Base-by-base conservation (phyloP, 2,888 invertebrate species). In the Clitarchus hookeri region DNA sequence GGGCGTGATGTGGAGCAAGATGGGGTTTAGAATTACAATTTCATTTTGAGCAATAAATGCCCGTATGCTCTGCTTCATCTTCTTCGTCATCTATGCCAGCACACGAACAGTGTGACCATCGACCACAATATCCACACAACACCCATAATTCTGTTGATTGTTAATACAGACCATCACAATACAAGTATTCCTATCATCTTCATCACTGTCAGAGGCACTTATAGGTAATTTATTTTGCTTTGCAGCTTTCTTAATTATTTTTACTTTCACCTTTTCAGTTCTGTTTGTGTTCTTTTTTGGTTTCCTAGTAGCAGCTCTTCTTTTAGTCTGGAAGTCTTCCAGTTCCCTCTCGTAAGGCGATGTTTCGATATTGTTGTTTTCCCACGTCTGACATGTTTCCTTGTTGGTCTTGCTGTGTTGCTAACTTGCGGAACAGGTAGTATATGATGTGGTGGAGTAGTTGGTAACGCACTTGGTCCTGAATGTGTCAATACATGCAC, bases 81-180 rank as follows among this genome's bases (percentile, higher is more conserved):
- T 85, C 77, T 25, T 85, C 65, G n/a, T 85, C 77, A 44, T 78
- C 85, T 16, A 85, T 77, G 78, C 78, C 27, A 85, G 77, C 85
- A 25, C 77, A 85, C 23, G 85, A 85, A 77, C 65, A 85, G 65
- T 53, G 53, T 27, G 85, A 85, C 25, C 78, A 78, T 25, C 26
- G 78, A 19, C 78, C 78, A 78, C n/a, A 6, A 78, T 3, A 78
- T 13, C 78, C 78, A 19, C 79, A n/a, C 79, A n/a, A 79, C 23
- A 79, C 79, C n/a, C 79, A 79, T 79, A 12, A 0, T 27, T 79
- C 79, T 79, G 79, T n/a, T 79, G 79, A 27, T 11, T 79, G n/a
- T 79, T 12, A 79, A 27, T 85, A 85, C 25, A 26, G 85, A 65
- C 78, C 85, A 53, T 26, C 23, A 85, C 1, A 36, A 36, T 36